phyloP scores from a whole-genome alignment of 2,113 vertebrate genomes.

The Brienomyrus longianalis region DNA sequence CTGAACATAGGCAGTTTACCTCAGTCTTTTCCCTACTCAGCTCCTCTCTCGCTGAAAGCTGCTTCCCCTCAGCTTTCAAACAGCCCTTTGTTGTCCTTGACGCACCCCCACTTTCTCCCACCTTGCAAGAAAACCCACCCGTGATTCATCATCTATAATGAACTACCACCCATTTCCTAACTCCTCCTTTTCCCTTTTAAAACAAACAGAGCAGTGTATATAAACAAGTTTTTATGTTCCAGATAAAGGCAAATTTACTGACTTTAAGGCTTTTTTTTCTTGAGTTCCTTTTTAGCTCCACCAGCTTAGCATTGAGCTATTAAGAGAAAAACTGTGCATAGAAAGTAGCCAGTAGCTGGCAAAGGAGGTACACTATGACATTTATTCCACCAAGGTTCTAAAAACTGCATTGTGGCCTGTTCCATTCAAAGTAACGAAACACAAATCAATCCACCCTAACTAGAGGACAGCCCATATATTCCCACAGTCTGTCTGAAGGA shows the following conservation, averaged over 20 bases:
- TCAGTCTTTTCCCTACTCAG: neutral
- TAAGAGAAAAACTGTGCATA: neutral
- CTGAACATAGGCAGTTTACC: neutral
- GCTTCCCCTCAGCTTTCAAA: neutral
- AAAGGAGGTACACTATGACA: neutral
- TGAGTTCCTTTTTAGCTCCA: neutral
- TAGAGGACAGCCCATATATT: neutral
- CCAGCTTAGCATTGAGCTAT: neutral
- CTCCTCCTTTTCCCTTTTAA: neutral
- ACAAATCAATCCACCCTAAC: neutral
- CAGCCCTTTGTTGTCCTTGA: neutral
- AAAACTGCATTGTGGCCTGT: neutral
- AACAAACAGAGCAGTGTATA: neutral
- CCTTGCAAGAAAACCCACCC: neutral
- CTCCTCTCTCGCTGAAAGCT: neutral
- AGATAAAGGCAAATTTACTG: neutral
- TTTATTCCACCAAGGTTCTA: neutral
- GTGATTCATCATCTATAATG: conserved; percentile 4
- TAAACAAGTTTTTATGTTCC: neutral
- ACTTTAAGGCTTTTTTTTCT: neutral
- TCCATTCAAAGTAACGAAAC: neutral
- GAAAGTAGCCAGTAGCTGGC: neutral
- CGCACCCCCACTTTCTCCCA: neutral
- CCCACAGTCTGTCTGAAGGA: neutral
- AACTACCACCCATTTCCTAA: conserved; percentile 12